A percentile compares a stretch with the other conserved stretches of the same genome.
Conservation (phyloP, 2,888 invertebrate genomes). For the Xanthia togata region DNA sequence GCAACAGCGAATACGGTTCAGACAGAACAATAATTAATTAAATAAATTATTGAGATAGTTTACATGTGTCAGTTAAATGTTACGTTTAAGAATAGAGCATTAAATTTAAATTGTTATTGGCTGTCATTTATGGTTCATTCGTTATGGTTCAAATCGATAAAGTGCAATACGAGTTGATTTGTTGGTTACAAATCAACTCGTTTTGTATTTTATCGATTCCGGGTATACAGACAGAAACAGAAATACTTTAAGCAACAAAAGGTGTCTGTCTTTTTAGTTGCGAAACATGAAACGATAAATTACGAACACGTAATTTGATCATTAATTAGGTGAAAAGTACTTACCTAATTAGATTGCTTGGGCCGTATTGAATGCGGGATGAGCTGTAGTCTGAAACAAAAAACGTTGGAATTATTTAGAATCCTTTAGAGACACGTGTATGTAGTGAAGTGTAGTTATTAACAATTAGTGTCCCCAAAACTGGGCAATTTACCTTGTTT, state of each 20-base stretch:
- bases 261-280: slow-evolving; percentile 4
- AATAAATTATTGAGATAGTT: not conserved
- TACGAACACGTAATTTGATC: slow-evolving; percentile 46
- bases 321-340: slow-evolving; percentile 60
- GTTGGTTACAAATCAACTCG: not conserved
- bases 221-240: not conserved
- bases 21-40: slow-evolving; percentile 1
- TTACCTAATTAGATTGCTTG: slow-evolving; percentile 62
- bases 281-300: slow-evolving; percentile 40
- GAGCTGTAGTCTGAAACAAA: slow-evolving; percentile 65
- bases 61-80: slow-evolving; percentile 1
- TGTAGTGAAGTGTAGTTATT: slow-evolving; percentile 28
- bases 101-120: slow-evolving; percentile 17
- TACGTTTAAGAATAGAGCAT: not conserved
- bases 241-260: not conserved
- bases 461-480: slow-evolving; percentile 30
- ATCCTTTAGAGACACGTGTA: slow-evolving; percentile 27
- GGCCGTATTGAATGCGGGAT: slow-evolving; percentile 53
- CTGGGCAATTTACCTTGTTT: slow-evolving; percentile 29
- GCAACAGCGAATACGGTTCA: slow-evolving; percentile 25
- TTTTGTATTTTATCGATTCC: not conserved
- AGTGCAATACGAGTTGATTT: no score
- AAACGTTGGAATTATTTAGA: slow-evolving; percentile 51
- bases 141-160: no score
- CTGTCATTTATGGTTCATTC: no score